Evolutionary conservation across 2,888 invertebrate genomes (phyloP).

Genomic region (Eupithecia abbreviata): DNA sequence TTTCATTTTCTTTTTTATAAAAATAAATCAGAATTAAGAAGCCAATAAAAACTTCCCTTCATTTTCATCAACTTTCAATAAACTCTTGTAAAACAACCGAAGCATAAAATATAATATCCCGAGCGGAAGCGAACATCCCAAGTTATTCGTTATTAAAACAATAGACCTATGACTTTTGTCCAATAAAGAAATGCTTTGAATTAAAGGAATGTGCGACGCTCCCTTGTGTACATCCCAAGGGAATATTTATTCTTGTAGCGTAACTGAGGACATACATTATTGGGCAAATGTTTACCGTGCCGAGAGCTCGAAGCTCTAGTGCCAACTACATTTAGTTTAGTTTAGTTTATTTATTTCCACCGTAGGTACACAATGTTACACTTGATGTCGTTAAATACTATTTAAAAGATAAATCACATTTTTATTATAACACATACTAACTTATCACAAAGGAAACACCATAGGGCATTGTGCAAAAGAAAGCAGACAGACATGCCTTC

Average conservation of each 20-base stretch:
- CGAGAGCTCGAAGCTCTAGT: slow-evolving; percentile 68
- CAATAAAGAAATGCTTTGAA: slow-evolving; percentile 77
- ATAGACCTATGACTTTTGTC: slow-evolving; percentile 70
- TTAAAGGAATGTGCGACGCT: slow-evolving; percentile 68
- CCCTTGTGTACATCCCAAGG: slow-evolving; percentile 48
- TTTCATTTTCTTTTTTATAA: no score
- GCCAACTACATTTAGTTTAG: slow-evolving; percentile 76
- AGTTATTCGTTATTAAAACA: slow-evolving; percentile 75
- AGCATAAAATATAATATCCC: slow-evolving; percentile 41
- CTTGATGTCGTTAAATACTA: no score
- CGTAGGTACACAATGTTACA: no score
- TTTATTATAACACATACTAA: no score
- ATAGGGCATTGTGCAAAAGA: no score
- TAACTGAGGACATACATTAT: slow-evolving; percentile 79
- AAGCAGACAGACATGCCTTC: no score
- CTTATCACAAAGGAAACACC: no score
- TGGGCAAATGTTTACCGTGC: slow-evolving; percentile 78
- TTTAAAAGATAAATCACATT: no score
- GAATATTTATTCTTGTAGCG: slow-evolving; percentile 76
- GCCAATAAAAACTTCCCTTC: slow-evolving; percentile 32
- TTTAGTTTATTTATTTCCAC: no score
- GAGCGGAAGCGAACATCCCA: slow-evolving; percentile 46
- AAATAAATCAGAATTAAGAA: neutral
- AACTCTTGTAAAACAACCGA: slow-evolving; percentile 32
- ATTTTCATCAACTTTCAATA: slow-evolving; percentile 30